These are phyloP conservation scores for Volucella inflata DNA, from an alignment of 2,888 invertebrate genomes.

Conservation along the genomic window DNA sequence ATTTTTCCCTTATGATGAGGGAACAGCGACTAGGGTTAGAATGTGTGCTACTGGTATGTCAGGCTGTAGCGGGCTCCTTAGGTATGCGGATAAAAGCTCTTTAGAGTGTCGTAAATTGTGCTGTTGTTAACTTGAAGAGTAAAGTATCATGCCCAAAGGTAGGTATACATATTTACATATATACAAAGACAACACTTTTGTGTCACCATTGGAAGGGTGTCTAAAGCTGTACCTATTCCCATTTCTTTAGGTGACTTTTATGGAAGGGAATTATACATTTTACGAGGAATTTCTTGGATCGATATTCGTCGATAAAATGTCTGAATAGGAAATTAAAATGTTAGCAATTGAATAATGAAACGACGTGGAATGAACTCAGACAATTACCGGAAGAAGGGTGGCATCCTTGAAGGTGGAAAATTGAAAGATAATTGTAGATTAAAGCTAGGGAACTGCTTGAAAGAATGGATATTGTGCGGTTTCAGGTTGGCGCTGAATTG, in stretches of 20 bases:
- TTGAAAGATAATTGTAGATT: too few species aligned
- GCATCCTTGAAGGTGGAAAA: too few species aligned
- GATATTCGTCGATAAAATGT: conserved; percentile 16
- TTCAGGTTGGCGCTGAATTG: too few species aligned
- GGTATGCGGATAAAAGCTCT: conserved; percentile 35
- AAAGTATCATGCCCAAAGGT: too few species aligned
- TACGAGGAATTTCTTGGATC: conserved; percentile 24
- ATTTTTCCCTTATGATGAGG: conserved; percentile 26
- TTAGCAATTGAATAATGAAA: conserved; percentile 32
- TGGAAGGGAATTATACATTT: conserved; percentile 29
- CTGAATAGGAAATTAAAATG: conserved; percentile 39
- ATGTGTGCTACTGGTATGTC: conserved; percentile 19
- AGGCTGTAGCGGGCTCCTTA: too few species aligned
- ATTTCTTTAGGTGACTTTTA: conserved; percentile 40
- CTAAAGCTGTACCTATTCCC: conserved; percentile 8
- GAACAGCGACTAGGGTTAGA: neutral
- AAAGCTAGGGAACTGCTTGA: too few species aligned
- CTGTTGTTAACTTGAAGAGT: conserved; percentile 21
- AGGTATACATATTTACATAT: neutral
- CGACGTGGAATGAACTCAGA: conserved; percentile 1
- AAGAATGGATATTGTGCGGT: too few species aligned
- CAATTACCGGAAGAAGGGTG: neutral
- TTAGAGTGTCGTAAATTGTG: conserved; percentile 52
- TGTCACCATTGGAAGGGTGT: neutral
- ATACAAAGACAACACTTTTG: neutral